Percentiles rank a stretch among this genome's conserved stretches.
Conservation (phyloP, 2,113 vertebrate species). For the Propithecus coquereli region DNA sequence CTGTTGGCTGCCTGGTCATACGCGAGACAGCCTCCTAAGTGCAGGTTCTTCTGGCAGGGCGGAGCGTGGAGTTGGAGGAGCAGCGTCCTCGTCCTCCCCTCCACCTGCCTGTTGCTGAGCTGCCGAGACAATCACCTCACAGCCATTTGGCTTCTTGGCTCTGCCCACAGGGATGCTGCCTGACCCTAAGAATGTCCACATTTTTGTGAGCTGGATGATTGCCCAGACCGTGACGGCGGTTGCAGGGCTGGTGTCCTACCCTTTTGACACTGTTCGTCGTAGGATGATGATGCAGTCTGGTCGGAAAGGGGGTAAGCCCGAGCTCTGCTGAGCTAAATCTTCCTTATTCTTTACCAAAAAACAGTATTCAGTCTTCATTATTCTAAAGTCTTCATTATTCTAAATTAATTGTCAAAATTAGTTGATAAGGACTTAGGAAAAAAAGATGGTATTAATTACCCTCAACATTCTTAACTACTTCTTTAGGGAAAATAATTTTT, state of each 20-base stretch:
- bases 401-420: not conserved
- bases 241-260: slow-evolving; percentile 94
- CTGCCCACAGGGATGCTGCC: slow-evolving; percentile 94
- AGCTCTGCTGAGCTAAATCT: not conserved
- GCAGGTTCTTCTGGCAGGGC: not conserved
- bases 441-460: not conserved
- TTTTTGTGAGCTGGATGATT: slow-evolving; percentile 98
- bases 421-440: not conserved
- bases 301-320: slow-evolving; percentile 93
- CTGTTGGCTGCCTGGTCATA: not conserved
- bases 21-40: not conserved
- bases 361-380: not conserved
- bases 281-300: slow-evolving; percentile 99
- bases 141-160: slow-evolving; percentile 27
- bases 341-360: not conserved
- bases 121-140: not conserved
- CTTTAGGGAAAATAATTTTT: not conserved
- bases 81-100: not conserved
- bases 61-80: not conserved
- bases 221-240: slow-evolving; percentile 96
- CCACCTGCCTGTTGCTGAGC: not conserved
- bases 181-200: slow-evolving; percentile 98
- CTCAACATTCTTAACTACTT: not conserved
- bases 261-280: slow-evolving; percentile 98
- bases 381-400: not conserved